Conservation (phyloP, 2,797 vertebrate genomes). For the Tinamus major region DNA sequence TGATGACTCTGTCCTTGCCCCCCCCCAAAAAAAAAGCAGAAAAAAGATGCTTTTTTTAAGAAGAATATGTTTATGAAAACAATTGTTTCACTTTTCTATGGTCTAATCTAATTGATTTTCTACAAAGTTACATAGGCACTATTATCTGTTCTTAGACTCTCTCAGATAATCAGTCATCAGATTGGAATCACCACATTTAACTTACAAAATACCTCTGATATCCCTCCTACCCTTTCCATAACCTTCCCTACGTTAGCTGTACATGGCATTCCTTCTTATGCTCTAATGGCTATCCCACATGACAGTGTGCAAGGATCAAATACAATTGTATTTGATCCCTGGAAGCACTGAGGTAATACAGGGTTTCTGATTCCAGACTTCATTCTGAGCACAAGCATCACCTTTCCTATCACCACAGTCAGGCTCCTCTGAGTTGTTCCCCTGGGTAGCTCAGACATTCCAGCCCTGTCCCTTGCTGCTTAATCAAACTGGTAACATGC, state of each 20-base stretch:
- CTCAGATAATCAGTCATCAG: background rate
- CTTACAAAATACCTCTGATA: background rate
- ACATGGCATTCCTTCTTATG: background rate
- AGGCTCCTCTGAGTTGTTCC: background rate
- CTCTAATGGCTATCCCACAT: background rate
- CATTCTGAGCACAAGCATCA: background rate
- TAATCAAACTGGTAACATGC: background rate
- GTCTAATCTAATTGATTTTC: background rate
- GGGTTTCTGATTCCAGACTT: background rate
- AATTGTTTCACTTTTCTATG: background rate
- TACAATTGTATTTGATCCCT: background rate
- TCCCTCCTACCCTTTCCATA: background rate
- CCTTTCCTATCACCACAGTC: background rate
- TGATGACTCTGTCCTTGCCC: background rate
- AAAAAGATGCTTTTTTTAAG: background rate
- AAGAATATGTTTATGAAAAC: background rate
- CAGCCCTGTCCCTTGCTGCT: background rate
- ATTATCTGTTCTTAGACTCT: background rate
- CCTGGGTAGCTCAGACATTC: rapidly evolving
- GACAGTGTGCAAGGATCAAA: background rate
- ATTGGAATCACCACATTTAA: background rate
- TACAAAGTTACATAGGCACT: background rate
- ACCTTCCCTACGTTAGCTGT: background rate
- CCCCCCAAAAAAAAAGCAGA: too few species aligned
- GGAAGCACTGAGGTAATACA: background rate